Evolutionary conservation across 2,888 invertebrate genomes (phyloP).

Genomic region (Dyspetes luteomarginatus): DNA sequence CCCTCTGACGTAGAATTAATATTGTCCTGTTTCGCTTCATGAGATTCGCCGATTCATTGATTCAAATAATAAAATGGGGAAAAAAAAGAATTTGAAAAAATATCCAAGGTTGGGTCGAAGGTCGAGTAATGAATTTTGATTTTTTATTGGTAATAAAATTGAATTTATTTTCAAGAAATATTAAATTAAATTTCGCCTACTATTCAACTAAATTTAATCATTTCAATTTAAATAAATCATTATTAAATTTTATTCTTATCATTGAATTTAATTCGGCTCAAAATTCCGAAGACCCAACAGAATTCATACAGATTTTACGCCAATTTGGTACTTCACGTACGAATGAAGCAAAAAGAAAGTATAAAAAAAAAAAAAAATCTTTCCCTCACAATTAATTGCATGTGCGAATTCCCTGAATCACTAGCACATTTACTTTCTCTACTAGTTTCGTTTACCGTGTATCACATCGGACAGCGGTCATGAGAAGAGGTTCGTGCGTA

Average conservation of each 20-base stretch:
- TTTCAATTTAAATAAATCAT: neutral
- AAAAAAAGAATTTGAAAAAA: neutral
- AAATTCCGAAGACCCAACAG: no score
- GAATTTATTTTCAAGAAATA: neutral
- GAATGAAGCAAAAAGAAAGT: no score
- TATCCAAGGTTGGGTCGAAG: neutral
- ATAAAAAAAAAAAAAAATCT: no score
- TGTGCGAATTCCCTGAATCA: no score
- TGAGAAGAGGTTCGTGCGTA: neutral
- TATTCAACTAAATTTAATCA: no score
- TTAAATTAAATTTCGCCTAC: neutral
- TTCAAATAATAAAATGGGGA: neutral
- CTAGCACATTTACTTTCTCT: neutral
- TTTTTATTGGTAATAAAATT: neutral
- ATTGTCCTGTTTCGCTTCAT: neutral
- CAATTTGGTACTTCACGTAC: no score
- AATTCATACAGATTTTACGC: no score
- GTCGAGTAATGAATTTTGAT: neutral
- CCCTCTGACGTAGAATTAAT: neutral
- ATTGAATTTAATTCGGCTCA: no score
- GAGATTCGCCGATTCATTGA: neutral
- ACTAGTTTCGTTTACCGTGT: neutral
- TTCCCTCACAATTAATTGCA: no score
- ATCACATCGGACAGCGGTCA: neutral
- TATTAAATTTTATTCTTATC: neutral